Evolutionary conservation across 2,797 vertebrate genomes (phyloP).

Genomic region (Gymnoscopelus microlampas): DNA sequence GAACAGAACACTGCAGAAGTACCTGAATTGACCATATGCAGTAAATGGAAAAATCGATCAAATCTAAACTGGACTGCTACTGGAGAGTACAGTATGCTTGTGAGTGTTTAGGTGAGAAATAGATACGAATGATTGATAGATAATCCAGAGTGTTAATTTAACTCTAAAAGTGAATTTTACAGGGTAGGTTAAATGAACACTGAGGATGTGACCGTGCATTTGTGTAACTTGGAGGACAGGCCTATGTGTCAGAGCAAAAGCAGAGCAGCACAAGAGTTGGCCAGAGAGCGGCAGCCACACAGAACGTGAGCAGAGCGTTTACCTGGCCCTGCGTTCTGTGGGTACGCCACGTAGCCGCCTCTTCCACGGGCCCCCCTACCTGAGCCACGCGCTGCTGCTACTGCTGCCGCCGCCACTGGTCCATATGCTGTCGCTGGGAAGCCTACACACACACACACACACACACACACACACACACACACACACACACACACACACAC

Average conservation of each 20-base stretch:
- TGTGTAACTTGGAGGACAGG: constrained; percentile 42
- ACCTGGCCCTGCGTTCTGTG: constrained; percentile 94
- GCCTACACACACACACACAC: constrained; percentile 84
- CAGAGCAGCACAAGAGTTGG: constrained; percentile 78
- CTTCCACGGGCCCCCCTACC: constrained; percentile 95
- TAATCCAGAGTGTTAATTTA: too few relatives aligned
- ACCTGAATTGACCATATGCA: too few relatives aligned
- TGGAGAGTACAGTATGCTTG: too few relatives aligned
- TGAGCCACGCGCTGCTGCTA: constrained; percentile 97
- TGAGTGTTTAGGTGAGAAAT: too few relatives aligned
- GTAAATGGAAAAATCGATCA: too few relatives aligned
- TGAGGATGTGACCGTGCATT: constrained; percentile 26
- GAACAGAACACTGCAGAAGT: too few relatives aligned
- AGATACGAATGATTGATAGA: too few relatives aligned
- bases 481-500: constrained; percentile 6
- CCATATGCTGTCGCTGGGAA: constrained; percentile 96
- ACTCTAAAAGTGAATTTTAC: too few relatives aligned
- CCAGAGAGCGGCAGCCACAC: constrained; percentile 91
- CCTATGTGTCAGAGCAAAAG: constrained; percentile 68
- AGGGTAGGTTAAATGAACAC: not conserved
- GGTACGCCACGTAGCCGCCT: constrained; percentile 89
- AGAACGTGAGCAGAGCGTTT: constrained; percentile 93
- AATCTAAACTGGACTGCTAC: too few relatives aligned
- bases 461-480: constrained; percentile 48
- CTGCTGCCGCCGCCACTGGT: constrained; percentile 94